Conservation (phyloP, 2,888 invertebrate species). For the Osmoderma eremita region DNA sequence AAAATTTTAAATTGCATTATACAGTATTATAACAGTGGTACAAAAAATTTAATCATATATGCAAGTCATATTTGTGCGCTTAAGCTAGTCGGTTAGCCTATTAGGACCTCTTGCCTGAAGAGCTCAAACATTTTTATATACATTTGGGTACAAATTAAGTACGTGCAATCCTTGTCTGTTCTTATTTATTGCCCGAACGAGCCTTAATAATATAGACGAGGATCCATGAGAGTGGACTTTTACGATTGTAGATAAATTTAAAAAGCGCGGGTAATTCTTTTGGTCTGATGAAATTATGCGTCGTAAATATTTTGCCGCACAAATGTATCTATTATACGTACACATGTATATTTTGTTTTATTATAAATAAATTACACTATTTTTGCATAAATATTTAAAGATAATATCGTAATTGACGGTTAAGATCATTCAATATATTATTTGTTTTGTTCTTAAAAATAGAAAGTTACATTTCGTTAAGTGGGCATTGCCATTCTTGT, state of each 20-base stretch:
- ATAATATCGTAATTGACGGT: too few relatives aligned
- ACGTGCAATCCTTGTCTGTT: slow-evolving; percentile 46
- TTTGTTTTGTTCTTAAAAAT: too few relatives aligned
- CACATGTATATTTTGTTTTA: not conserved
- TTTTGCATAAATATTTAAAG: too few relatives aligned
- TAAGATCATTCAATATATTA: too few relatives aligned
- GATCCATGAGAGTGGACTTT: slow-evolving; percentile 52
- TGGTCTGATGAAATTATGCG: slow-evolving; percentile 60
- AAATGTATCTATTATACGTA: slow-evolving; percentile 55
- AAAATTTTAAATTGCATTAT: slow-evolving; percentile 60
- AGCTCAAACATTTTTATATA: slow-evolving; percentile 43
- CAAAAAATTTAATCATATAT: slow-evolving; percentile 45
- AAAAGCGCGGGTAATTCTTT: slow-evolving; percentile 58
- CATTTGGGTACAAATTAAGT: slow-evolving; percentile 54
- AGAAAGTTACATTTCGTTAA: too few relatives aligned
- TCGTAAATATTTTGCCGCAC: slow-evolving; percentile 55
- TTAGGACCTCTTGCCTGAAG: slow-evolving; percentile 38
- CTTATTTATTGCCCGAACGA: slow-evolving; percentile 51
- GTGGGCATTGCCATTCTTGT: too few relatives aligned
- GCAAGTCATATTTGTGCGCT: too few relatives aligned
- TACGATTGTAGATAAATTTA: slow-evolving; percentile 58
- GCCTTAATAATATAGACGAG: slow-evolving; percentile 58
- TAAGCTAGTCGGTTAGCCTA: not conserved
- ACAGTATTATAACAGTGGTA: slow-evolving; percentile 58
- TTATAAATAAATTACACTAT: too few relatives aligned